Evolutionary conservation across 2,113 vertebrate species (phyloP), one percentile per base, ranked within the genome.

Genomic region (Podarcis raffonei): DNA sequence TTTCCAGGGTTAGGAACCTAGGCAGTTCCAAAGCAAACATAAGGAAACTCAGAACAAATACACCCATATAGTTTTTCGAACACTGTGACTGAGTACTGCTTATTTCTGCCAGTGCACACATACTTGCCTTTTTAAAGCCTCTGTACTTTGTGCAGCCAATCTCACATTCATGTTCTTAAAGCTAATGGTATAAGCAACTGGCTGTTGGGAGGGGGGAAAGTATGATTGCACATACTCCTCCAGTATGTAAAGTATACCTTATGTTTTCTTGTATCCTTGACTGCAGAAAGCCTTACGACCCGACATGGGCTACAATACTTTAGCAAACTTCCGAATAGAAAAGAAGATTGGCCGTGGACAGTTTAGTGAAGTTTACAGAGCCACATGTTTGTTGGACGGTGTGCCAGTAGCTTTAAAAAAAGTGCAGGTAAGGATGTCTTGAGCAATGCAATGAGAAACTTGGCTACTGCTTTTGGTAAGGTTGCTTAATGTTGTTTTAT

Each of bases 311-410:
- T 98, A 99, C 83, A 99, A 98, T 85, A 98, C 97, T 0, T 96
- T 99, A 92, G 98, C 98, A 91, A 99, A 99, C 96, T 99, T 99
- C 95, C 97, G 97, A 92, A 99, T 99, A 92, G 98, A 98, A 95
- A 99, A 99, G 93, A 99, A 99, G 95, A 99, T 99, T 77, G 98
- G 99, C 79, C 98, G 98, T 78, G 99, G 99, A 89, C 99, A 99
- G 91, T 99, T 99, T 94, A 99, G 99, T 89, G 99, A 99, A 97
- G 99, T 99, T 85, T 99, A 98, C 93, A 97, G 98, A 95, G 99
- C 99, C 13, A 96, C 97, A 37, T 99, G 98, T 94, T 96, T 99
- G 84, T 92, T 99, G 92, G 98, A 99, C 96, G 97, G 98, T 93
- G 98, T 99, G 0, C 97, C 98, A 7, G 97, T 99, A 93, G 99